These are phyloP conservation scores for Aspiorhynchus laticeps DNA, from an alignment of 2,113 vertebrate species.

Conservation along the genomic window DNA sequence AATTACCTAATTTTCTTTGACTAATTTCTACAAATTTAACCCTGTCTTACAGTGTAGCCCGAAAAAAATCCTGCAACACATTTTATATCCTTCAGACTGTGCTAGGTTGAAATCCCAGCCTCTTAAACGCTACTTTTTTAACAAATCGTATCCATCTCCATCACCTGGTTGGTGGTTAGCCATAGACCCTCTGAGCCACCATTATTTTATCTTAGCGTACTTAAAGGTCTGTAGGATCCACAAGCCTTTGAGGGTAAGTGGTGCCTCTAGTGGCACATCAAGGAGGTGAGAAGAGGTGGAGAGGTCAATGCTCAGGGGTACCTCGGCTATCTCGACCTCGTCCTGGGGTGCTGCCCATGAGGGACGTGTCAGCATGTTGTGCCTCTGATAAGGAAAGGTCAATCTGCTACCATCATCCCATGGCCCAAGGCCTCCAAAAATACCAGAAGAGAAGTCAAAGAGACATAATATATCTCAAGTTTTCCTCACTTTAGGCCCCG, in stretches of 20 bases:
- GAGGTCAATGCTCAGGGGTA: constrained; percentile 78
- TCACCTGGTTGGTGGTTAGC: constrained; percentile 15
- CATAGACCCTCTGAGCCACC: constrained; percentile 31
- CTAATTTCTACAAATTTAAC: not conserved
- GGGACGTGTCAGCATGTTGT: constrained; percentile 74
- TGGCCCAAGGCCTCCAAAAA: constrained; percentile 53
- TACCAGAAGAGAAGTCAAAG: constrained; percentile 17
- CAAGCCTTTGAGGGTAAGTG: constrained; percentile 48
- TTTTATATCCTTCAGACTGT: not conserved
- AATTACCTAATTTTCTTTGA: not conserved
- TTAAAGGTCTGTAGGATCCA: constrained; percentile 53
- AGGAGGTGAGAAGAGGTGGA: constrained; percentile 63
- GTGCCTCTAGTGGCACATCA: constrained; percentile 54
- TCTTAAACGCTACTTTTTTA: not conserved
- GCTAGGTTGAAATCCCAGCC: not conserved
- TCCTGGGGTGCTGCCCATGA: constrained; percentile 69
- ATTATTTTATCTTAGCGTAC: constrained; percentile 47
- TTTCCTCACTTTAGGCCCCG: constrained; percentile 27
- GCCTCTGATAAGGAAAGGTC: constrained; percentile 78
- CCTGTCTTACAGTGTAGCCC: not conserved
- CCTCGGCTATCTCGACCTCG: constrained; percentile 76
- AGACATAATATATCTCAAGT: not conserved
- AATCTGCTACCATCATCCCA: constrained; percentile 49
- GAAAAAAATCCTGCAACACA: not conserved
- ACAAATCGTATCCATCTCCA: constrained; percentile 34